A percentile compares a stretch with the other conserved stretches of the same genome.
phyloP scores from a whole-genome alignment of 1,140 invertebrate genomes.

The Drosophila littoralis region DNA sequence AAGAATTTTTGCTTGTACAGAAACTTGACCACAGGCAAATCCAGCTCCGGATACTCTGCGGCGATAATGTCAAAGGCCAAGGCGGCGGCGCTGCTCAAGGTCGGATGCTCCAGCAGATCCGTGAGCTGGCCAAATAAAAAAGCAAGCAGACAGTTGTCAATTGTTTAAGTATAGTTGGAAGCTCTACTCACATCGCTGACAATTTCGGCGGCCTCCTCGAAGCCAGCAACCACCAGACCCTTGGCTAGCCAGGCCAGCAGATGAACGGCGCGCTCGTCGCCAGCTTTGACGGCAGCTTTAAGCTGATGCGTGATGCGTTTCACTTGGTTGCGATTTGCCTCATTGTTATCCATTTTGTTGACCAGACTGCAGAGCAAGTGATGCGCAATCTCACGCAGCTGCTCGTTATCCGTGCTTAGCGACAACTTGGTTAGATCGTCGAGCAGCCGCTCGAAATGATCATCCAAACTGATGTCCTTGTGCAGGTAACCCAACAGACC shows the following conservation, averaged over 20 bases:
- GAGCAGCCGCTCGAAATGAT: slow-evolving; percentile 76
- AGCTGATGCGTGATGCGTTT: slow-evolving; percentile 51
- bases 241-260: slow-evolving; percentile 77
- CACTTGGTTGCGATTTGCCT: slow-evolving; percentile 54
- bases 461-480: slow-evolving; percentile 71
- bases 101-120: slow-evolving; percentile 79
- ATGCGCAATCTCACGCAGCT: slow-evolving; percentile 64
- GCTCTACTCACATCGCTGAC: slow-evolving; percentile 68
- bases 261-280: slow-evolving; percentile 72
- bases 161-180: not conserved
- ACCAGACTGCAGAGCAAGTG: slow-evolving; percentile 79
- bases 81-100: slow-evolving; percentile 57
- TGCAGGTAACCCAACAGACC: slow-evolving; percentile 74
- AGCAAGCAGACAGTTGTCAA: not conserved
- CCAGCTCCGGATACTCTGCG: slow-evolving; percentile 71
- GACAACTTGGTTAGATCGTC: slow-evolving; percentile 73
- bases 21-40: slow-evolving; percentile 77
- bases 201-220: slow-evolving; percentile 69
- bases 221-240: slow-evolving; percentile 73
- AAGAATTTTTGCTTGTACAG: slow-evolving; percentile 88
- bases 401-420: slow-evolving; percentile 58
- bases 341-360: slow-evolving; percentile 69
- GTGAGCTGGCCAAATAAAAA: slow-evolving; percentile 52
- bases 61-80: slow-evolving; percentile 79
- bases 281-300: slow-evolving; percentile 62